Evolutionary conservation across 2,888 invertebrate genomes (phyloP).

Genomic region (Sarcophaga carnaria): DNA sequence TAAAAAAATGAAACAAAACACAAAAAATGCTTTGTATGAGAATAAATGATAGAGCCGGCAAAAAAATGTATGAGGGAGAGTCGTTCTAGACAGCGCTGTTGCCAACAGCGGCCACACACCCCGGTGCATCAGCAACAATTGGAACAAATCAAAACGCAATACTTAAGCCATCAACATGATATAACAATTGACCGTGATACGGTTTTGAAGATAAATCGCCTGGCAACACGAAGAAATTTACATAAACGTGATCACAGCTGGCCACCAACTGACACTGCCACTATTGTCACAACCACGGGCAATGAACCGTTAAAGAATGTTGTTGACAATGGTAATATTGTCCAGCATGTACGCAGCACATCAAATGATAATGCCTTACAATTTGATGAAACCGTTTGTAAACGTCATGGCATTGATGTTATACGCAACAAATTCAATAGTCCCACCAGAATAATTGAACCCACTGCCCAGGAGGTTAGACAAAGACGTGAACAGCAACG

Average conservation of each 20-base stretch:
- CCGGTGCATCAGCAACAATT: slow-evolving; percentile 77
- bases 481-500: slow-evolving; percentile 70
- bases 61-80: slow-evolving; percentile 75
- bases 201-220: slow-evolving; percentile 81
- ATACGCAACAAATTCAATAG: slow-evolving; percentile 79
- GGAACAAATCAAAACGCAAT: slow-evolving; percentile 77
- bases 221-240: slow-evolving; percentile 77
- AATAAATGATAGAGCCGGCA: slow-evolving; percentile 27
- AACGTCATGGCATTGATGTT: slow-evolving; percentile 76
- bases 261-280: slow-evolving; percentile 75
- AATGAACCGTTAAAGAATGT: slow-evolving; percentile 21
- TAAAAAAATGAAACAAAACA: slow-evolving; percentile 35
- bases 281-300: background rate
- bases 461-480: slow-evolving; percentile 68
- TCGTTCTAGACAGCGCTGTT: slow-evolving; percentile 77
- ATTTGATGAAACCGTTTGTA: slow-evolving; percentile 75
- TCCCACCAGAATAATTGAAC: slow-evolving; percentile 75
- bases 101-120: slow-evolving; percentile 72
- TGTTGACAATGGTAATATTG: slow-evolving; percentile 22
- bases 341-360: slow-evolving; percentile 72
- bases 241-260: slow-evolving; percentile 80
- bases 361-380: slow-evolving; percentile 74
- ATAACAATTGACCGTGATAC: slow-evolving; percentile 80
- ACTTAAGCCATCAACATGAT: slow-evolving; percentile 77
- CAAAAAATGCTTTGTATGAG: slow-evolving; percentile 39